Base-by-base conservation (phyloP, 1,140 invertebrate genomes). In the Bombus turneri region DNA sequence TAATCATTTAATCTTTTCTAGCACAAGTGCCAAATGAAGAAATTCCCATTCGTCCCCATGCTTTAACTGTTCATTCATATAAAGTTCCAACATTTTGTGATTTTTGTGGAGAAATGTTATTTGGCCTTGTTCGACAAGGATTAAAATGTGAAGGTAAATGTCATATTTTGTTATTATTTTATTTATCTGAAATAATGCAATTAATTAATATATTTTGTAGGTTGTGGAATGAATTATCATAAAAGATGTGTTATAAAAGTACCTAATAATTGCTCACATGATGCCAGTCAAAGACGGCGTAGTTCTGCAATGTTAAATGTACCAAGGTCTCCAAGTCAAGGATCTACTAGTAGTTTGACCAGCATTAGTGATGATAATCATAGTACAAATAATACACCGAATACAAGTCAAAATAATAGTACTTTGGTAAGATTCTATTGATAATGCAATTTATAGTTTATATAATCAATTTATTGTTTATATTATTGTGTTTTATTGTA, bases 41-140 rank as follows among this genome's bases (percentile, higher is more conserved):
- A 92, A 95, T 96, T 91, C 96, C 97, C 74, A 97, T 99, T 91
- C 96, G 98, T 94, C 98, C 98, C 37, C 99, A 99, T 96, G 96
- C 98, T 85, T 96, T 99, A 72, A 97, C 97, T 87, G 98, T 99
- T 74, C 99, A 99, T 96, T 99, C 98, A 12, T 99, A 99, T 95
- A 99, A 99, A 96, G 97, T 98, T 83, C 99, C 99, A 73, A 99
- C 99, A 82, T 99, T 99, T 96, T 99, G 99, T 96, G 99, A 99
- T 96, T 99, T 99, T 96, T 99, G 99, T 95, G 99, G 99, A 73
- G 99, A 99, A 96, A 99, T 99, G 98, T 96, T 99, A 3, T 99
- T 99, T 95, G 99, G 99, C 12, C 96, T 99, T 79, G 98, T 99
- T 68, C 97, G 98, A 82, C 99, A 99, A 96, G 99, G 99, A 88